Evolutionary conservation across 2,797 vertebrate genomes (phyloP).

Genomic region (Corythornis leucogaster): DNA sequence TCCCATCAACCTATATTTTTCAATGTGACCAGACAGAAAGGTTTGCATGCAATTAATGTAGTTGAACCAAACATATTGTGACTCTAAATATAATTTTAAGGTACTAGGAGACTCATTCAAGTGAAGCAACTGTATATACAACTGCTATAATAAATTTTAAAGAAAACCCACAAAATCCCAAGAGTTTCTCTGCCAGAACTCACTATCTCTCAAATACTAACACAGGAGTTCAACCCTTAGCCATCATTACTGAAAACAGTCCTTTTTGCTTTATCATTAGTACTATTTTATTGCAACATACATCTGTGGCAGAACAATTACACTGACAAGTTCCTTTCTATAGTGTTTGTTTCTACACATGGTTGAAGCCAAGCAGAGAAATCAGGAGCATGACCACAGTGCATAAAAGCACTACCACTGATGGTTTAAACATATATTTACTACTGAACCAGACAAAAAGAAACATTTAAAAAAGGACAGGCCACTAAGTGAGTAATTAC

Average conservation of each 20-base stretch:
- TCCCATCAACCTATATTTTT: constrained; percentile 32
- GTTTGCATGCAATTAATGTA: constrained; percentile 2
- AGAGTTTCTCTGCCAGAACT: neutral
- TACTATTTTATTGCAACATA: neutral
- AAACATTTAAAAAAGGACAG: neutral
- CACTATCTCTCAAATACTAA: neutral
- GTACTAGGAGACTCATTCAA: neutral
- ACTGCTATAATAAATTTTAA: neutral
- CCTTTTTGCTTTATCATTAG: neutral
- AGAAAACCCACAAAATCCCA: neutral
- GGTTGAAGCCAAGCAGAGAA: neutral
- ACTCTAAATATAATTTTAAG: neutral
- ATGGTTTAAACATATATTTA: neutral
- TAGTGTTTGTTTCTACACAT: neutral
- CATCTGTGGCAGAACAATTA: neutral
- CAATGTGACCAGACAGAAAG: neutral
- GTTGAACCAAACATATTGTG: neutral
- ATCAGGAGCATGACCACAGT: neutral
- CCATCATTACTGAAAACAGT: neutral
- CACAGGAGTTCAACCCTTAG: neutral
- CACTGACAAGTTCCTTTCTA: neutral
- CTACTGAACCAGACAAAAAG: neutral
- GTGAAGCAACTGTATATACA: neutral
- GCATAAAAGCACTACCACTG: neutral
- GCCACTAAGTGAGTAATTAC: neutral